Evolutionary conservation across 2,797 vertebrate genomes (phyloP).

Genomic region (Acipenser oxyrinchus): DNA sequence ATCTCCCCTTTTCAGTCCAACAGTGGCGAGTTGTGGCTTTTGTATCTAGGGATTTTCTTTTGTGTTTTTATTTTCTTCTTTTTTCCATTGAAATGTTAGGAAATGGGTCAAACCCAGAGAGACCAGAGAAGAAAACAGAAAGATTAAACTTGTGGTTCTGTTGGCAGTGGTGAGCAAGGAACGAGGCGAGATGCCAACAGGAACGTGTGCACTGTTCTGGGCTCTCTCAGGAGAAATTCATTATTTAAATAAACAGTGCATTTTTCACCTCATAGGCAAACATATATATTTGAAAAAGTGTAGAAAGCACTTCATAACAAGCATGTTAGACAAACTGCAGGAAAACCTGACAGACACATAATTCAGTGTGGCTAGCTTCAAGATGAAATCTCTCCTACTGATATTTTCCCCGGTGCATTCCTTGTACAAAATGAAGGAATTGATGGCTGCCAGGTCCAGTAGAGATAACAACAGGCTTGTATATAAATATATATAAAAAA

Average conservation of each 20-base stretch:
- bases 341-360: slow-evolving; percentile 25
- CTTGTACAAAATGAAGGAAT: too few relatives aligned
- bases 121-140: slow-evolving; percentile 26
- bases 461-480: too few relatives aligned
- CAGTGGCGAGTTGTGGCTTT: neutral
- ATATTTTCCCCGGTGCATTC: too few relatives aligned
- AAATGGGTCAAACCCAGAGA: slow-evolving; percentile 28
- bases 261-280: slow-evolving; percentile 33
- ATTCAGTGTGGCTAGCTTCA: slow-evolving; percentile 13
- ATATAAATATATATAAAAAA: too few relatives aligned
- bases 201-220: slow-evolving; percentile 29
- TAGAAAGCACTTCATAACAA: slow-evolving; percentile 31
- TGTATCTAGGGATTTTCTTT: neutral
- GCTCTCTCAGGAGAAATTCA: slow-evolving; percentile 29
- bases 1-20: too few relatives aligned
- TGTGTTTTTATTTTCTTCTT: neutral
- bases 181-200: slow-evolving; percentile 41
- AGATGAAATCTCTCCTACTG: too few relatives aligned
- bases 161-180: slow-evolving; percentile 28
- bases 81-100: slow-evolving; percentile 29
- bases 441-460: too few relatives aligned
- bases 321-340: slow-evolving; percentile 32
- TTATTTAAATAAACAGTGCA: slow-evolving; percentile 48
- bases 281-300: slow-evolving; percentile 45
- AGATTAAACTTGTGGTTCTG: slow-evolving; percentile 41